Percentiles rank a stretch among this genome's conserved stretches.
These are phyloP conservation scores for Irena cyanogastra DNA, from an alignment of 2,113 vertebrate genomes.

Conservation along the genomic window DNA sequence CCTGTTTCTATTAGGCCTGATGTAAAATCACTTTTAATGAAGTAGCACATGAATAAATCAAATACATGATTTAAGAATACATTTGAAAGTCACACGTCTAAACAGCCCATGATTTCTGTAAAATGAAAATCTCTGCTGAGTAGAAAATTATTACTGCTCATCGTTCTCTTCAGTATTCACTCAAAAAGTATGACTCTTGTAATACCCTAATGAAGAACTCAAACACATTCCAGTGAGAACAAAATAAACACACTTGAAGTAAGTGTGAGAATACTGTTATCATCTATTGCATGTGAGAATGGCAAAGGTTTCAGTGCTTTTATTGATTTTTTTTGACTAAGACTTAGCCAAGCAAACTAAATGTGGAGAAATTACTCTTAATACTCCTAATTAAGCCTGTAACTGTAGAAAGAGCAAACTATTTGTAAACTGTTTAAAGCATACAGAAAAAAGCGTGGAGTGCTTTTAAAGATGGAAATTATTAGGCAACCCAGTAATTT, in stretches of 20 bases:
- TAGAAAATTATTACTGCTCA: neutral
- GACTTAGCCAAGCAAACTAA: neutral
- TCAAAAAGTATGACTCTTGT: neutral
- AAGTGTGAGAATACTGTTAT: slow-evolving; percentile 27
- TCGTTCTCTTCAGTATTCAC: neutral
- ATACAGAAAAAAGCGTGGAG: neutral
- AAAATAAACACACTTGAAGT: neutral
- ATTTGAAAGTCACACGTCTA: neutral
- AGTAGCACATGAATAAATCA: neutral
- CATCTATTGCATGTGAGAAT: neutral
- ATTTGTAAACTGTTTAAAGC: slow-evolving; percentile 2
- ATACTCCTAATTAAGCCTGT: neutral
- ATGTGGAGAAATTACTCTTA: neutral
- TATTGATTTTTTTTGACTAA: neutral
- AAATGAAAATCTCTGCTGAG: neutral
- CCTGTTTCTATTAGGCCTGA: neutral
- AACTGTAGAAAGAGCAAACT: neutral
- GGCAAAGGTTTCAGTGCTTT: neutral
- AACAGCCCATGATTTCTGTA: neutral
- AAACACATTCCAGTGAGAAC: neutral
- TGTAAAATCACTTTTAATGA: neutral
- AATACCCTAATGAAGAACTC: neutral
- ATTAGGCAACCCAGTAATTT: neutral
- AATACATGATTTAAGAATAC: neutral
- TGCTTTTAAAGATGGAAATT: neutral